A percentile compares a stretch with the other conserved stretches of the same genome.
Conservation (phyloP, 2,888 invertebrate genomes). For the Cartodere bifasciata region DNA sequence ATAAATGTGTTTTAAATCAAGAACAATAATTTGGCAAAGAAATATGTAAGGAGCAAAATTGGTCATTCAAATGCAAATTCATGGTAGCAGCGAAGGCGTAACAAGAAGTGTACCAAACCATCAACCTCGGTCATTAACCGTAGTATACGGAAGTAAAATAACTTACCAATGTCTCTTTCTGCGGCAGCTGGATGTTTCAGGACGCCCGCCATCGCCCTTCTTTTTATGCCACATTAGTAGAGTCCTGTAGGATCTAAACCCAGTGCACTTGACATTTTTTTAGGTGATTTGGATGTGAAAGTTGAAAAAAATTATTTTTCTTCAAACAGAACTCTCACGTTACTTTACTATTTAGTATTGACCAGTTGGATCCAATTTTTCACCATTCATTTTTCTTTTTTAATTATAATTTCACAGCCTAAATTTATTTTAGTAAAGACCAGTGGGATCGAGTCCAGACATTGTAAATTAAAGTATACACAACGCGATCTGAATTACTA, state of each 20-base stretch:
- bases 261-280: too few relatives aligned
- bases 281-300: too few relatives aligned
- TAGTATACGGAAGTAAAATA: conserved; percentile 12
- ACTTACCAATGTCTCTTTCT: conserved; percentile 35
- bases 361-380: conserved; percentile 34
- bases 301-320: too few relatives aligned
- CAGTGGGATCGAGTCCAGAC: conserved; percentile 33
- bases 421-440: conserved; percentile 24
- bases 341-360: too few relatives aligned
- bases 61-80: too few relatives aligned
- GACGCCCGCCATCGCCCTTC: conserved; percentile 35
- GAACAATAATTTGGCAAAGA: too few relatives aligned
- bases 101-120: background rate
- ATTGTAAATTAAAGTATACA: conserved; percentile 17
- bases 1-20: too few relatives aligned
- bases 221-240: conserved; percentile 35
- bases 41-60: too few relatives aligned
- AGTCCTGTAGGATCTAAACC: conserved; percentile 36
- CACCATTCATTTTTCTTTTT: conserved; percentile 28
- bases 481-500: conserved; percentile 15
- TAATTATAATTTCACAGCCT: conserved; percentile 5
- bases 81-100: too few relatives aligned
- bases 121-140: conserved; percentile 9
- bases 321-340: too few relatives aligned
- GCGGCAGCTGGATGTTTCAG: conserved; percentile 35